These are phyloP conservation scores for Tricholauxania praeusta DNA, from an alignment of 2,888 invertebrate species.

Conservation along the genomic window DNA sequence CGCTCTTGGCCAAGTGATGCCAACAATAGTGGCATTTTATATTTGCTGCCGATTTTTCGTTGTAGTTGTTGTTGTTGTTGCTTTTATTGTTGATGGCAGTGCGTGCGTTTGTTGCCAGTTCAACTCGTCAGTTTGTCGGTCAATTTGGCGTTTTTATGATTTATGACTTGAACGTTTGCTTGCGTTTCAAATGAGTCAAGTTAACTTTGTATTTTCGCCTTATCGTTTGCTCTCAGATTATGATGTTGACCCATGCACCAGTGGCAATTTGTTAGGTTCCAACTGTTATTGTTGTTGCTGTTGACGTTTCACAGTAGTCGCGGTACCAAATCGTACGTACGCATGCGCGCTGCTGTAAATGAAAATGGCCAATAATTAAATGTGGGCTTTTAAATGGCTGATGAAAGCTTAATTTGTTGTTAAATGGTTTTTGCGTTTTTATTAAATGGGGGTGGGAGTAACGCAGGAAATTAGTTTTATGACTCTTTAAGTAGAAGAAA, in stretches of 20 bases:
- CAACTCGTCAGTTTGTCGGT: conserved; percentile 54
- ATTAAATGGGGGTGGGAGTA: conserved; percentile 10
- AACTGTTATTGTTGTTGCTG: conserved; percentile 38
- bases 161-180: conserved; percentile 54
- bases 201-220: neutral
- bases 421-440: conserved; percentile 25
- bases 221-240: conserved; percentile 53
- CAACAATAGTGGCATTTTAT: conserved; percentile 44
- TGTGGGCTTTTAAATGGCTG: conserved; percentile 50
- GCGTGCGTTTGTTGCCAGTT: conserved; percentile 36
- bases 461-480: neutral
- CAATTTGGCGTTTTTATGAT: conserved; percentile 63
- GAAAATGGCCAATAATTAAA: conserved; percentile 61
- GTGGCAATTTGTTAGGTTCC: conserved; percentile 54
- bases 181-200: conserved; percentile 17
- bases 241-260: conserved; percentile 62
- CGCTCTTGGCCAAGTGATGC: conserved; percentile 52
- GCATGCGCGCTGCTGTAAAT: conserved; percentile 40
- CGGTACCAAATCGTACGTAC: conserved; percentile 34
- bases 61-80: conserved; percentile 27
- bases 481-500: too few species aligned
- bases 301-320: conserved; percentile 35
- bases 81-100: conserved; percentile 48
- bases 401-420: conserved; percentile 52
- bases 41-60: conserved; percentile 4